A percentile compares a stretch with the other conserved stretches of the same genome.
Evolutionary conservation across 2,797 vertebrate species (phyloP).

Genomic region (Syngnathus rostellatus): DNA sequence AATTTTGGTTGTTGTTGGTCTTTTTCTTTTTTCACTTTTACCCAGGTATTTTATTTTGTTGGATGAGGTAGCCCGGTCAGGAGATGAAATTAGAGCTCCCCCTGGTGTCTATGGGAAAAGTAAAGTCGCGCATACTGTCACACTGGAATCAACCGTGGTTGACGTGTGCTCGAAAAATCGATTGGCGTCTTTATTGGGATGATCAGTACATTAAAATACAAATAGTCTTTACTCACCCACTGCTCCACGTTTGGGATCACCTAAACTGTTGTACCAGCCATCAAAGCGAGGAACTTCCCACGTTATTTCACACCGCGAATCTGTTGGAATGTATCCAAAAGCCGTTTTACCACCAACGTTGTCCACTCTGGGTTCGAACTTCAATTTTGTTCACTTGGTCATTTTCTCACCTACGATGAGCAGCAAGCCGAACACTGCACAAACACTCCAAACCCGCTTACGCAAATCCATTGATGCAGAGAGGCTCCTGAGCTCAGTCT

Average conservation of each 20-base stretch:
- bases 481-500: conserved; percentile 36
- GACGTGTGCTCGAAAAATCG: too few species aligned
- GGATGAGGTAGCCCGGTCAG: too few species aligned
- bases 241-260: conserved; percentile 69
- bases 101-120: too few species aligned
- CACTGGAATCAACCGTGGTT: too few species aligned
- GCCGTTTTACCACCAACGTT: neutral
- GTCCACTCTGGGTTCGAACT: neutral
- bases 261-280: conserved; percentile 94
- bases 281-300: conserved; percentile 91
- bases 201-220: too few species aligned
- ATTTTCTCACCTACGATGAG: conserved; percentile 41
- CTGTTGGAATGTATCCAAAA: conserved; percentile 44
- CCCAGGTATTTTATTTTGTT: too few species aligned
- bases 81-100: too few species aligned
- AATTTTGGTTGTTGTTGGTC: too few species aligned
- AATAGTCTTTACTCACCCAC: conserved; percentile 64
- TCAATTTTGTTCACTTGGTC: neutral
- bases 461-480: conserved; percentile 66
- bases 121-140: too few species aligned
- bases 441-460: conserved; percentile 50
- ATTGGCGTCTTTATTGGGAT: too few species aligned
- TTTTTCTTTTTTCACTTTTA: too few species aligned
- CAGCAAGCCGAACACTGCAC: conserved; percentile 33
- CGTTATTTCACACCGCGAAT: conserved; percentile 41